A percentile compares a stretch with the other conserved stretches of the same genome.
Conservation (phyloP, 2,113 vertebrate species). For the Sula dactylatra region DNA sequence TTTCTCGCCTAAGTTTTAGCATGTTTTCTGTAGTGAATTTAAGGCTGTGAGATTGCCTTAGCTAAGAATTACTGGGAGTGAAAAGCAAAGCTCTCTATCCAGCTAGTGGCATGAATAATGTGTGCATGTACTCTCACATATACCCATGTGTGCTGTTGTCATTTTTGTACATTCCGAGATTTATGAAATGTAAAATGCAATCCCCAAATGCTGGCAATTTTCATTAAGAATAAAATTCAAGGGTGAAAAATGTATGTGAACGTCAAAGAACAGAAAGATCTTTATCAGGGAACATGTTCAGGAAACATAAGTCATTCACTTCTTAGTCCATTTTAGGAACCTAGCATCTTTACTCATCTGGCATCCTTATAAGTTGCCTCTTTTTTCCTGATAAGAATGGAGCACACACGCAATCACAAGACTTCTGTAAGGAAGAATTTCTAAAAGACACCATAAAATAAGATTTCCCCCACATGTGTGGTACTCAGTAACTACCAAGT, state of each 20-base stretch:
- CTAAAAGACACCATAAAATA: not conserved
- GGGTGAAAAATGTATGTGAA: not conserved
- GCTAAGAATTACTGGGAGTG: not conserved
- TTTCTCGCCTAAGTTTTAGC: constrained; percentile 10
- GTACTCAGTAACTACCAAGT: not conserved
- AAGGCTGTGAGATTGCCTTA: constrained; percentile 15
- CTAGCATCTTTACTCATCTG: not conserved
- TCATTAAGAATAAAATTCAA: not conserved
- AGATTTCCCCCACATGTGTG: not conserved
- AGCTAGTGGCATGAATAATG: constrained; percentile 14
- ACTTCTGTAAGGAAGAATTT: not conserved
- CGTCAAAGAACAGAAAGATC: not conserved
- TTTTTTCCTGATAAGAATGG: not conserved
- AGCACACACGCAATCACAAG: not conserved
- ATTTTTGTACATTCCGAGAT: not conserved
- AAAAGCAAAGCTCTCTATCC: not conserved
- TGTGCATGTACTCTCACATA: constrained; percentile 18
- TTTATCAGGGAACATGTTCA: not conserved
- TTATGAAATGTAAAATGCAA: not conserved
- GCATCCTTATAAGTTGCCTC: not conserved
- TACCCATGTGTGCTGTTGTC: constrained; percentile 34
- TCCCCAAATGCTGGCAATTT: not conserved
- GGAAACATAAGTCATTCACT: not conserved
- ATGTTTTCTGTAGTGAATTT: constrained; percentile 9
- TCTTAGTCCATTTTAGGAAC: not conserved